phyloP scores from a whole-genome alignment of 1,140 invertebrate genomes.

The Drosophila kanapiae region DNA sequence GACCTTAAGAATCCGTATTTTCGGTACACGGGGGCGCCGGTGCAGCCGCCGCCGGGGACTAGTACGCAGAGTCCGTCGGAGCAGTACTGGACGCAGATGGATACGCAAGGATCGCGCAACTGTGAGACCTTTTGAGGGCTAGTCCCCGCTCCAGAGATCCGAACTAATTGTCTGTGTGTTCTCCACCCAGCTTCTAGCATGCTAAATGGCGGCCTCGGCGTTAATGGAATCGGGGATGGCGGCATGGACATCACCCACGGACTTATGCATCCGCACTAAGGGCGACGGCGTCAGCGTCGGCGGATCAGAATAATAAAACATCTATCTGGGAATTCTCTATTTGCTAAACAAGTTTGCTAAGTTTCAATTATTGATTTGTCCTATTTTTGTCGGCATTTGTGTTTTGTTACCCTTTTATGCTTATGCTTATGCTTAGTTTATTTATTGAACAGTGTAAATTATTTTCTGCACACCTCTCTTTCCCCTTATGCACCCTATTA shows the following conservation, averaged over 20 bases:
- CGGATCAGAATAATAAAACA: constrained; percentile 27
- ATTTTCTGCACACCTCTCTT: constrained; percentile 17
- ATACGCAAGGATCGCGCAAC: constrained; percentile 87
- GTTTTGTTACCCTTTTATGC: constrained; percentile 16
- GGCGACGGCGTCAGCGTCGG: not conserved
- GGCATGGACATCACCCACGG: constrained; percentile 88
- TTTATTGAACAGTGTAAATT: constrained; percentile 59
- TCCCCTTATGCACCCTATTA: not conserved
- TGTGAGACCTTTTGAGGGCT: constrained; percentile 50
- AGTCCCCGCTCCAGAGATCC: not conserved
- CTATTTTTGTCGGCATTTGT: constrained; percentile 17
- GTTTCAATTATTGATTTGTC: constrained; percentile 19
- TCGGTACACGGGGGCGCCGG: constrained; percentile 94
- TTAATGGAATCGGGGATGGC: constrained; percentile 91
- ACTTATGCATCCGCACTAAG: constrained; percentile 75
- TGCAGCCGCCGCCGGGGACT: constrained; percentile 94
- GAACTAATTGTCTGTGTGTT: constrained; percentile 5
- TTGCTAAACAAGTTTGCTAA: constrained; percentile 21
- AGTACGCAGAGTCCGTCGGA: constrained; percentile 96
- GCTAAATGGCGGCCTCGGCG: constrained; percentile 92
- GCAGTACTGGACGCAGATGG: constrained; percentile 94
- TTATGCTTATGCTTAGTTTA: constrained; percentile 40
- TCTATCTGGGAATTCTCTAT: constrained; percentile 42
- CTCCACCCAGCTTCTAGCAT: constrained; percentile 88
- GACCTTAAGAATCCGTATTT: constrained; percentile 99